A percentile compares a stretch with the other conserved stretches of the same genome.
Evolutionary conservation across 2,113 vertebrate species (phyloP).

Genomic region (Catagonus wagneri): DNA sequence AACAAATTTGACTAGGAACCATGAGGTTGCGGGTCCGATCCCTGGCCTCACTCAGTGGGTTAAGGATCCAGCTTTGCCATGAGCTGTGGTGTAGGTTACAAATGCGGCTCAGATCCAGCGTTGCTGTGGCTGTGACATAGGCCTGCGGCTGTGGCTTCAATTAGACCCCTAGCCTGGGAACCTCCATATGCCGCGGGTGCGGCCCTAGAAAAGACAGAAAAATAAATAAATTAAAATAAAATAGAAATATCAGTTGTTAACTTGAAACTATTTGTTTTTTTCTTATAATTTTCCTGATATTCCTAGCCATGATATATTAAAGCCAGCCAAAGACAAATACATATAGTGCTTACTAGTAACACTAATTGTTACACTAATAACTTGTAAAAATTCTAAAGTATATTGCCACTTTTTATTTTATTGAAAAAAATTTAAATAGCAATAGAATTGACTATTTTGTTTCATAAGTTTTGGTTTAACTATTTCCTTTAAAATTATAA

Average conservation of each 20-base stretch:
- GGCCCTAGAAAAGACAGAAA: no score
- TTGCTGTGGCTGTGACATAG: no score
- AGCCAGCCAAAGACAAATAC: neutral
- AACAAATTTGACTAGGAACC: no score
- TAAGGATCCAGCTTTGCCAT: no score
- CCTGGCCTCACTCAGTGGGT: no score
- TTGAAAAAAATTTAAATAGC: neutral
- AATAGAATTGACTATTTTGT: neutral
- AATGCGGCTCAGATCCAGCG: no score
- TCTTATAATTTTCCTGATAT: neutral
- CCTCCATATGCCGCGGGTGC: no score
- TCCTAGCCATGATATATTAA: neutral
- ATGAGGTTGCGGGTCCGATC: no score
- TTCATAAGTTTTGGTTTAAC: neutral
- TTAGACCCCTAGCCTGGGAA: no score
- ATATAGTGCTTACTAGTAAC: neutral
- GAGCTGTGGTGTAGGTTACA: no score
- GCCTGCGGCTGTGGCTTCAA: no score
- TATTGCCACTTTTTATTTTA: neutral
- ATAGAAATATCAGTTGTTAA: neutral
- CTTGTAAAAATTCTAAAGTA: neutral
- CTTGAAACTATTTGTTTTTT: neutral
- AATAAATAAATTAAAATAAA: no score
- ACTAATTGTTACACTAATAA: neutral
- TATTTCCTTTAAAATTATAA: constrained; percentile 22